Base-by-base conservation (phyloP, 2,113 vertebrate species). In the Lophochroa leadbeateri region DNA sequence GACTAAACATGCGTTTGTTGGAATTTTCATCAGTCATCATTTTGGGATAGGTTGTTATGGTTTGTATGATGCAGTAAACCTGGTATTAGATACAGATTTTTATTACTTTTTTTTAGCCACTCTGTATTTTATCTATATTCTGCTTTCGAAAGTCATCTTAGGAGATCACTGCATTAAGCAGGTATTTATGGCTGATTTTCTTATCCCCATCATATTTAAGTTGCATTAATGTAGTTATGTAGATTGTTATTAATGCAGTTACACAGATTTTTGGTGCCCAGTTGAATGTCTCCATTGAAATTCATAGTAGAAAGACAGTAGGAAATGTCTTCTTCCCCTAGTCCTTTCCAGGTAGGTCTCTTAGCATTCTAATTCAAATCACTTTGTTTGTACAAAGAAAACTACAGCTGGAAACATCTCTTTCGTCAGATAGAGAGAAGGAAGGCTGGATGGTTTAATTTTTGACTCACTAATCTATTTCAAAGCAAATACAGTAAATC, bases 401-500 rank as follows among this genome's bases (percentile, higher is more conserved):
- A 92, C 83, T 41, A 67, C 64, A 89, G 78, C 72, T 53, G 60
- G 53, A 84, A 88, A 78, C n/a, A 81, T 67, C 65, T 31, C 50
- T 96, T 92, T 94, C 21, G 89, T 92, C 86, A 82, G 82, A 52
- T 80, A 57, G 64, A 87, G 37, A 80, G 83, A 81, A 61, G 19
- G 72, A 49, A 81, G 25, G 18, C 43, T 10, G 4, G 31, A 28
- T 91, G 39, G 72, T 93, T 80, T 61, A 20, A 31, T 85, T 85
- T 92, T 52, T 80, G 29, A 46, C 75, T 94, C 37, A 2, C n/a
- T 80, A 47, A 82, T 79, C 39, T 83, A 44, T 77, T 92, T 94
- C 37, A 67, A 90, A 83, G 68, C 46, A 86, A 77, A 83, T 47
- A 8, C 27, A 39, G 23, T 55, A 79, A 80, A 94, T 58, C n/a